Percentiles rank a stretch among this genome's conserved stretches.
These are phyloP conservation scores for Aphelocoma coerulescens DNA, from an alignment of 2,113 vertebrate species.

Conservation along the genomic window DNA sequence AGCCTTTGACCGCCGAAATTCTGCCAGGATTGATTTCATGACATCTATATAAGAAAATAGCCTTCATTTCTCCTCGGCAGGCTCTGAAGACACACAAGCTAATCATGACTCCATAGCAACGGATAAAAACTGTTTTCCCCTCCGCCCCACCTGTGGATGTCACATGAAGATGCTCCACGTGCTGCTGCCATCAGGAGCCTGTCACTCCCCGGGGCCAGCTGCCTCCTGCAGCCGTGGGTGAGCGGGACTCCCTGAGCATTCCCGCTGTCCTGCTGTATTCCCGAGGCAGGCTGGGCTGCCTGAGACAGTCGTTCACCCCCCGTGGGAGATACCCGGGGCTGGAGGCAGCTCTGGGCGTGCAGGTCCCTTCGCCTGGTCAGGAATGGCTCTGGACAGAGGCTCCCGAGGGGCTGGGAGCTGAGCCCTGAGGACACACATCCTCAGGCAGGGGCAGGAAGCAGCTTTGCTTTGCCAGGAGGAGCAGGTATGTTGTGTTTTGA, in stretches of 20 bases:
- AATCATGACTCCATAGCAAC: conserved; percentile 60
- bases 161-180: conserved; percentile 66
- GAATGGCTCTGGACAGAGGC: background rate
- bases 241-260: background rate
- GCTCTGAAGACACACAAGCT: conserved; percentile 59
- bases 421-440: background rate
- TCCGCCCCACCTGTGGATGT: conserved; percentile 64
- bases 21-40: conserved; percentile 66
- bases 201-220: conserved; percentile 49
- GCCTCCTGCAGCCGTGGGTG: background rate
- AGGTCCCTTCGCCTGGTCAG: background rate
- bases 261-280: background rate
- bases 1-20: conserved; percentile 64
- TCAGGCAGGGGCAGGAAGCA: background rate
- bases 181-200: conserved; percentile 63
- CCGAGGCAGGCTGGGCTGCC: background rate
- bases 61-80: conserved; percentile 55
- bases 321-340: background rate
- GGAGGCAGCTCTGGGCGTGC: background rate
- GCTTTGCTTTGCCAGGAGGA: background rate
- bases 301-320: background rate
- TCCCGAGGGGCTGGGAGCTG: background rate
- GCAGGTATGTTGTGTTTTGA: background rate
- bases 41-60: conserved; percentile 67
- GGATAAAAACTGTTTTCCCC: conserved; percentile 59